Evolutionary conservation across 2,797 vertebrate genomes (phyloP), one percentile per base, ranked within the genome.

Genomic region (Diglossa cyanea): DNA sequence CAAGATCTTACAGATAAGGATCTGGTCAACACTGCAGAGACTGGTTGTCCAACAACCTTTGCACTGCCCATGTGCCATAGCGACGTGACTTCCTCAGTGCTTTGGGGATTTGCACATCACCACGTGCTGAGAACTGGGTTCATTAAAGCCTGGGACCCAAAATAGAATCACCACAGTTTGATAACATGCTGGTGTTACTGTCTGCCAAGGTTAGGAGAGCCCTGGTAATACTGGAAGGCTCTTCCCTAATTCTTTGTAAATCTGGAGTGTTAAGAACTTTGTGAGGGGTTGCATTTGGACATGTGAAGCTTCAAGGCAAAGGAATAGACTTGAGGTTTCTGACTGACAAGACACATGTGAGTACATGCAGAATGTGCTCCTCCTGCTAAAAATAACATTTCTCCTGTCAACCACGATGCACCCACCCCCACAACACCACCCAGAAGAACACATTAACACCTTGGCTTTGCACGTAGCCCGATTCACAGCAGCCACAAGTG

Each of bases 341-440:
- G 96, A 96, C 94, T 96, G 94, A 96, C 95, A 95, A 96, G 95
- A 96, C 95, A 97, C 95, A 97, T 96, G 95, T 97, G 95, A 97
- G 73, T 97, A 96, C 95, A 97, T 95, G 96, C 95, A 94, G 91
- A 96, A 97, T 96, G 94, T 95, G 93, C 90, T 97, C 74, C 93
- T 96, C 93, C 86, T 86, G 95, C 95, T 95, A 96, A 96, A 97
- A 97, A 97, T 96, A 97, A 97, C 95, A 90, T 95, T 90, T 96
- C 94, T 96, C 87, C 86, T 95, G 93, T 95, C 94, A 97, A 96
- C 93, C 95, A 95, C 79, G 94, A 96, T 70, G 91, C 94, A 94
- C 82, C 95, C 95, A 91, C 95, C 94, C 93, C 86, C 96, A 95
- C 96, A 95, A 91, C 96, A 96, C 95, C 96, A 95, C 96, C 93